Evolutionary conservation across 2,888 invertebrate genomes (phyloP).

Genomic region (Macaria liturata): DNA sequence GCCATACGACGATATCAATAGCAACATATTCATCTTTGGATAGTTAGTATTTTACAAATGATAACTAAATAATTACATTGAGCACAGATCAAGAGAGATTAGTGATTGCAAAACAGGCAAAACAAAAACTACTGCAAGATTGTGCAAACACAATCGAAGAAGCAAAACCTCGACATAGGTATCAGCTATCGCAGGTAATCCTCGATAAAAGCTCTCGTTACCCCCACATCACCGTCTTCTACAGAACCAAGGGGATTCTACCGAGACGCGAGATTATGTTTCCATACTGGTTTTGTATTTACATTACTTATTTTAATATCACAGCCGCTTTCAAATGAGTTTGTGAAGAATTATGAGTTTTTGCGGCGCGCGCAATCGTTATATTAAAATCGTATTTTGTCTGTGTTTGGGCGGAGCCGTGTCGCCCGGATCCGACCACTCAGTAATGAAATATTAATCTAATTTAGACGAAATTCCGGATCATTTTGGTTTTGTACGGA

Average conservation of each 20-base stretch:
- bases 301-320: constrained; percentile 31
- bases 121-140: too few species aligned
- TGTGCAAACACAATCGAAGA: too few species aligned
- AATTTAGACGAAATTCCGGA: constrained; percentile 3
- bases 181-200: too few species aligned
- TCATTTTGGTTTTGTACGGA: too few species aligned
- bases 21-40: too few species aligned
- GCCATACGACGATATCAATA: too few species aligned
- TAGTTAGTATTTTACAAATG: too few species aligned
- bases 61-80: too few species aligned
- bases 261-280: constrained; percentile 18
- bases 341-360: constrained; percentile 26
- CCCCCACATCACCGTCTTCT: constrained; percentile 1
- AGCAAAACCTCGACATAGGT: too few species aligned
- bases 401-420: constrained; percentile 12
- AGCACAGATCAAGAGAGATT: too few species aligned
- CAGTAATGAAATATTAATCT: constrained; percentile 11
- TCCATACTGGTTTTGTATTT: constrained; percentile 24
- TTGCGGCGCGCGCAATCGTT: constrained; percentile 24
- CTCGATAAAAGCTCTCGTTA: constrained; percentile 15
- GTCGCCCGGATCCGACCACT: constrained; percentile 3
- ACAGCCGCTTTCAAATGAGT: constrained; percentile 23
- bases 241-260: constrained; percentile 23
- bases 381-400: constrained; percentile 29
- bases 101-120: too few species aligned